Percentiles rank a stretch among this genome's conserved stretches.
Evolutionary conservation across 2,113 vertebrate species (phyloP).

Genomic region (Nettapus auritus): DNA sequence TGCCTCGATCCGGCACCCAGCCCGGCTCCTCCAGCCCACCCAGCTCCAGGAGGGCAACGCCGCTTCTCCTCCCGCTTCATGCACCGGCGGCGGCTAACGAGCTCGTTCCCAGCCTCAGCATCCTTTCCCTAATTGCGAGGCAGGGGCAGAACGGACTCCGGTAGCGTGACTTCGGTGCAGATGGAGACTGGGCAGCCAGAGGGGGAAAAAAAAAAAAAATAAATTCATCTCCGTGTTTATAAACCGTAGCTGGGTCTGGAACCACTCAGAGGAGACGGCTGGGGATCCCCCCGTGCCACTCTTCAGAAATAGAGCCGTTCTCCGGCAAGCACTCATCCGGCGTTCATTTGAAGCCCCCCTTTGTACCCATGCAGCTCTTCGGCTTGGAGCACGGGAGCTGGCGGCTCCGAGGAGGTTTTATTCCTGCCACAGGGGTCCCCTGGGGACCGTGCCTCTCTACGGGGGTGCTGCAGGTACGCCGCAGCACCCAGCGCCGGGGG

Average conservation of each 20-base stretch:
- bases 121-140: not conserved
- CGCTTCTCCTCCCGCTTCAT: not conserved
- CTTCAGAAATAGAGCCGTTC: constrained; percentile 12
- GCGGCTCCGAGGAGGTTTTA: not conserved
- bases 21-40: not conserved
- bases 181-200: not conserved
- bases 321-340: constrained; percentile 3
- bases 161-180: not conserved
- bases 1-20: not conserved
- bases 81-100: not conserved
- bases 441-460: constrained; percentile 5
- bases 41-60: not conserved
- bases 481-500: not conserved
- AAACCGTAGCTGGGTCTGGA: constrained; percentile 20
- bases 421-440: constrained; percentile 22
- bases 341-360: constrained; percentile 8
- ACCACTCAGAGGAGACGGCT: not conserved
- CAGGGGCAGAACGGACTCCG: not conserved
- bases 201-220: not conserved
- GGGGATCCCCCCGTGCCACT: not conserved
- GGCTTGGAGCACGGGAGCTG: not conserved
- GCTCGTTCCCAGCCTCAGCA: not conserved
- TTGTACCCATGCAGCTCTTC: not conserved
- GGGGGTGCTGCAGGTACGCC: constrained; percentile 20
- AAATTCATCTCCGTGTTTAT: not conserved